Percentiles rank a stretch among this genome's conserved stretches.
Conservation (phyloP, 2,113 vertebrate genomes). For the Nicator chloris region DNA sequence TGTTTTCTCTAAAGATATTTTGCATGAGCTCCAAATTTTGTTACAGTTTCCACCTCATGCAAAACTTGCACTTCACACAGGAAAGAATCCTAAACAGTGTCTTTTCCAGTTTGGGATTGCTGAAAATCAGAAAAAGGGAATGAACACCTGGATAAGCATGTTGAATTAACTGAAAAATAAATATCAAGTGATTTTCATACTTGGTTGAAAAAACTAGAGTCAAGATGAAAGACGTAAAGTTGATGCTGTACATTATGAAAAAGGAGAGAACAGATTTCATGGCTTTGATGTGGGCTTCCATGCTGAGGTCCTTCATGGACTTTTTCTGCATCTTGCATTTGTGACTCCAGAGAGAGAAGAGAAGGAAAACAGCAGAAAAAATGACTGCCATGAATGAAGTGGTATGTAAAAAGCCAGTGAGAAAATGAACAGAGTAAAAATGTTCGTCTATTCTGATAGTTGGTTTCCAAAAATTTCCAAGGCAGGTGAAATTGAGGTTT, state of each 20-base stretch:
- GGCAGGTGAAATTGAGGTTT: background rate
- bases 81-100: background rate
- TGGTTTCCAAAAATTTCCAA: rapidly evolving
- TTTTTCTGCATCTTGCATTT: background rate
- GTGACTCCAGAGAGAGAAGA: slow-evolving; percentile 37
- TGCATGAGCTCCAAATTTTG: background rate
- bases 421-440: background rate
- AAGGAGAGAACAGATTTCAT: background rate
- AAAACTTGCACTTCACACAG: background rate
- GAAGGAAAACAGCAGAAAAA: background rate
- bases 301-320: background rate
- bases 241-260: background rate
- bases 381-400: background rate
- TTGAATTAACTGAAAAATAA: background rate
- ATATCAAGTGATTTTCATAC: rapidly evolving
- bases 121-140: background rate
- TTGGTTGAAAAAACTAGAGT: rapidly evolving
- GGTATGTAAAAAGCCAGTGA: rapidly evolving
- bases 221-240: background rate
- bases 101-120: slow-evolving; percentile 1
- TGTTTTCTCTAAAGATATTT: background rate
- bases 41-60: background rate
- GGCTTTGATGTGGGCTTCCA: background rate
- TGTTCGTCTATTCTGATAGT: rapidly evolving
- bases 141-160: background rate